A percentile compares a stretch with the other conserved stretches of the same genome.
Evolutionary conservation across 2,888 invertebrate genomes (phyloP).

Genomic region (Coelinius sp.): DNA sequence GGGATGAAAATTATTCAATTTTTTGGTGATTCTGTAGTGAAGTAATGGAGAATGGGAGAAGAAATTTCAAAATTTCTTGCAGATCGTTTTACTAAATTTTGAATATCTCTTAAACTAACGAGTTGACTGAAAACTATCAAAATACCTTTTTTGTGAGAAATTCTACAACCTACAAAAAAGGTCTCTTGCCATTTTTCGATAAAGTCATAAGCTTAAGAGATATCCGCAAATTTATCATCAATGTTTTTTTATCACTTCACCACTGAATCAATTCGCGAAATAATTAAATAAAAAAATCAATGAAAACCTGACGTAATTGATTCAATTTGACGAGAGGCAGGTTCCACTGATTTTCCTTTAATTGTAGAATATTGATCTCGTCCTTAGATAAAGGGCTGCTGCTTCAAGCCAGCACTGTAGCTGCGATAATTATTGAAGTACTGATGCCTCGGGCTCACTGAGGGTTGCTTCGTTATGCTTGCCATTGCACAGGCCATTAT

Average conservation of each 20-base stretch:
- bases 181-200: too few species aligned
- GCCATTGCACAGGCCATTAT: slow-evolving; percentile 74
- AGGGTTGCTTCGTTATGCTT: slow-evolving; percentile 73
- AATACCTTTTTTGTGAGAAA: too few species aligned
- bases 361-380: slow-evolving; percentile 51
- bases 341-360: slow-evolving; percentile 3
- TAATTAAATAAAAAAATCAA: background rate
- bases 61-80: background rate
- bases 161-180: too few species aligned
- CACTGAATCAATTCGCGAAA: background rate
- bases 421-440: slow-evolving; percentile 62
- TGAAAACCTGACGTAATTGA: background rate
- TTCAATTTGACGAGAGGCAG: background rate
- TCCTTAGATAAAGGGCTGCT: slow-evolving; percentile 66
- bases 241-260: background rate
- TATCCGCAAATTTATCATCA: background rate
- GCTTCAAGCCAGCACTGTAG: slow-evolving; percentile 67
- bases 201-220: too few species aligned
- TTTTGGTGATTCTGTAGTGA: background rate
- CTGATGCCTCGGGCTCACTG: slow-evolving; percentile 70
- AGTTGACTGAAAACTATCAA: too few species aligned
- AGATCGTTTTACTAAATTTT: background rate
- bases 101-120: background rate
- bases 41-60: background rate
- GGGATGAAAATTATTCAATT: background rate